Percentiles rank a stretch among this genome's conserved stretches.
phyloP scores from a whole-genome alignment of 2,888 invertebrate species.

The Orthosia gothica region DNA sequence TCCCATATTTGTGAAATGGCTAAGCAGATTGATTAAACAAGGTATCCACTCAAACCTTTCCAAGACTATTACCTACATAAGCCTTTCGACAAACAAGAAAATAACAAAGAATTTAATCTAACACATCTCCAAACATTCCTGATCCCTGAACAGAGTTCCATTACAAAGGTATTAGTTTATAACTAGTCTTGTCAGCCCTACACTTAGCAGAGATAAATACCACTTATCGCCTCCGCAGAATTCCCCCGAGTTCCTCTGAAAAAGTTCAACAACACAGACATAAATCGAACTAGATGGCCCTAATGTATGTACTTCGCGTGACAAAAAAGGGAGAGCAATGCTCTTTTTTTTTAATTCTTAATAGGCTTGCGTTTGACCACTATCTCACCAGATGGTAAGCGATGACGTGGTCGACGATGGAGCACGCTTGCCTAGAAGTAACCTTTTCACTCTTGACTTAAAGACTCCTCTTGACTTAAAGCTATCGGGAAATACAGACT shows the following conservation, averaged over 20 bases:
- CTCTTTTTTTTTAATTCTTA: no score
- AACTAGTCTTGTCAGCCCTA: conserved; percentile 20
- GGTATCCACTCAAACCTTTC: not conserved
- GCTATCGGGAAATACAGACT: no score
- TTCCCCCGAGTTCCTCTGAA: conserved; percentile 40
- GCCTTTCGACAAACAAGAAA: not conserved
- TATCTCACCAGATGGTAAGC: no score
- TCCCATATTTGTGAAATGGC: not conserved
- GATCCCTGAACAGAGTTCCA: not conserved
- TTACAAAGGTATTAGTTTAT: conserved; percentile 31
- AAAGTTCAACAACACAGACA: conserved; percentile 26
- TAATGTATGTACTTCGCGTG: no score
- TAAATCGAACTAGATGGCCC: no score
- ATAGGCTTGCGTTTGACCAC: no score
- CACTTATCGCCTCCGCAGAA: conserved; percentile 59
- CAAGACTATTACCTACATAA: not conserved
- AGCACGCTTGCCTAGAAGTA: no score
- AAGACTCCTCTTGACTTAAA: no score
- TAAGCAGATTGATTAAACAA: not conserved
- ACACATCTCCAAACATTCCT: conserved; percentile 11
- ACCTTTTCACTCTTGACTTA: no score
- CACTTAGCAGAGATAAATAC: conserved; percentile 61
- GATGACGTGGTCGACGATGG: no score
- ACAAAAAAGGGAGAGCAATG: no score
- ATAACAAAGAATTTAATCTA: conserved; percentile 32